Evolutionary conservation across 2,797 vertebrate genomes (phyloP).

Genomic region (Peromyscus eremicus): DNA sequence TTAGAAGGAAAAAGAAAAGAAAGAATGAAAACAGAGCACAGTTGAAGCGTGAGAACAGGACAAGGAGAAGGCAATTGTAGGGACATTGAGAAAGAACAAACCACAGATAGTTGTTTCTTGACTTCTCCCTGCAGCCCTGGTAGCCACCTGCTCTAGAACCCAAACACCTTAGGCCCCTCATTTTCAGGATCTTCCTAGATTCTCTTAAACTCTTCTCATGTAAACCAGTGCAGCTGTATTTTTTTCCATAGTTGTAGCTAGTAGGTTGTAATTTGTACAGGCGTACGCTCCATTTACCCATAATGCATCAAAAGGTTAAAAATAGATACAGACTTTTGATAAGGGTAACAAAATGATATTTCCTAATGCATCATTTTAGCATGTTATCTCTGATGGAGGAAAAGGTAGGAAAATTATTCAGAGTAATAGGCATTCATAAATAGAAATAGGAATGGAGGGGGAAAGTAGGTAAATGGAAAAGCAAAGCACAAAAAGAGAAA

Average conservation of each 20-base stretch:
- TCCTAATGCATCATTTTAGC: background rate
- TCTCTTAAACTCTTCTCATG: background rate
- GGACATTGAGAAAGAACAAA: background rate
- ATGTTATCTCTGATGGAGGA: slow-evolving; percentile 14
- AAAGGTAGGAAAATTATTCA: background rate
- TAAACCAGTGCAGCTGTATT: background rate
- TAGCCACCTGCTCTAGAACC: background rate
- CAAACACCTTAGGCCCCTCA: background rate
- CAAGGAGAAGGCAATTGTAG: background rate
- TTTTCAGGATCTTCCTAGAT: background rate
- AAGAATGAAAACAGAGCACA: background rate
- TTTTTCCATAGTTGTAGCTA: background rate
- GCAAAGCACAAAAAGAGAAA: background rate
- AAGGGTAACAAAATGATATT: background rate
- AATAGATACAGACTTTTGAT: background rate
- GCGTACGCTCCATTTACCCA: background rate
- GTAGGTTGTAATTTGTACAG: background rate
- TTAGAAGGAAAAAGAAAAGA: background rate
- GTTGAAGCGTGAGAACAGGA: background rate
- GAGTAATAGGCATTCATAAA: background rate
- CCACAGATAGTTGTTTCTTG: background rate
- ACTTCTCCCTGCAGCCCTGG: background rate
- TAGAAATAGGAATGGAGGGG: background rate
- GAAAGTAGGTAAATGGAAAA: background rate
- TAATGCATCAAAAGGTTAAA: background rate